Evolutionary conservation across 2,113 vertebrate species (phyloP).

Genomic region (Paedocypris sp.): DNA sequence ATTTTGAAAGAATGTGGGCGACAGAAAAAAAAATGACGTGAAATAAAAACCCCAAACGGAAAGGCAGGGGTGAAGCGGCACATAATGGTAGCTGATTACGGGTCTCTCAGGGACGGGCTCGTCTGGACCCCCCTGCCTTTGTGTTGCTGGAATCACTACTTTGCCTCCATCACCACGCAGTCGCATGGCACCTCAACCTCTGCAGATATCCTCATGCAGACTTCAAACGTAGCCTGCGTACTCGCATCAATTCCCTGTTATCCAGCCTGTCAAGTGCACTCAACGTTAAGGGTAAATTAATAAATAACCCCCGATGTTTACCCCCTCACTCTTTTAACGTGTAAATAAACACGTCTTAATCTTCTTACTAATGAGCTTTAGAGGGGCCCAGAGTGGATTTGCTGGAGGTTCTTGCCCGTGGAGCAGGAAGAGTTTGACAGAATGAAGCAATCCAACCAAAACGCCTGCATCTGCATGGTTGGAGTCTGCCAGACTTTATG

Average conservation of each 20-base stretch:
- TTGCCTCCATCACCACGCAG: background rate
- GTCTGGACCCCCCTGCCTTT: background rate
- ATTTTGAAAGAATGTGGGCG: slow-evolving; percentile 24
- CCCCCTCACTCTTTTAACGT: slow-evolving; percentile 27
- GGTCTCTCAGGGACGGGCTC: slow-evolving; percentile 2
- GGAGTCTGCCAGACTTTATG: background rate
- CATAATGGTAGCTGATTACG: background rate
- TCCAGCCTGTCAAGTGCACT: slow-evolving; percentile 25
- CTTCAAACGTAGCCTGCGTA: slow-evolving; percentile 33
- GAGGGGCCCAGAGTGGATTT: slow-evolving; percentile 38
- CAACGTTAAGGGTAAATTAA: slow-evolving; percentile 36
- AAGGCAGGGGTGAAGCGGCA: slow-evolving; percentile 31
- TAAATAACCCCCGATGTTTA: slow-evolving; percentile 45
- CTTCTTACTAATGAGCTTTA: slow-evolving; percentile 53
- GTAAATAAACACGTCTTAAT: slow-evolving; percentile 54
- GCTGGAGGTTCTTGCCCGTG: slow-evolving; percentile 26
- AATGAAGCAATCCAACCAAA: background rate
- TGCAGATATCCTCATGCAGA: slow-evolving; percentile 33
- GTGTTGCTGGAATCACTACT: background rate
- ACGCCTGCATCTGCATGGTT: background rate
- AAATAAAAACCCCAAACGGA: too few species aligned
- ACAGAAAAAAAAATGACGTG: too few species aligned
- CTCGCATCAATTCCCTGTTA: slow-evolving; percentile 23
- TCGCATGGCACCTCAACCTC: slow-evolving; percentile 8
- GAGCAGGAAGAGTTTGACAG: background rate